These are phyloP conservation scores for Hippoglossus stenolepis DNA, from an alignment of 2,113 vertebrate genomes.

Conservation along the genomic window DNA sequence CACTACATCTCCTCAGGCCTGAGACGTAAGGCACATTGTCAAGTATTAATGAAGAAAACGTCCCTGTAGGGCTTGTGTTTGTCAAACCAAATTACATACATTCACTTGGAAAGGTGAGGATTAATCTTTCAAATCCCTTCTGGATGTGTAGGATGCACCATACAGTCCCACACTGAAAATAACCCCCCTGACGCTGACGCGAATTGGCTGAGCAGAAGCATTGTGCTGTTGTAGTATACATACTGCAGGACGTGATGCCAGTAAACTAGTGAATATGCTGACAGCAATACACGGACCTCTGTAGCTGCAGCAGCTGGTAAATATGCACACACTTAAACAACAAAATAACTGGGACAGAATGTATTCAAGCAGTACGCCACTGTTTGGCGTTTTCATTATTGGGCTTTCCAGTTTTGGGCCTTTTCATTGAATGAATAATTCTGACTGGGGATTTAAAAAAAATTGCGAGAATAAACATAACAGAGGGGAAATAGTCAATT, in stretches of 20 bases:
- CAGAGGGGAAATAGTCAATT: slow-evolving; percentile 2
- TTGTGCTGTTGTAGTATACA: slow-evolving; percentile 66
- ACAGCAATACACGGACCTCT: slow-evolving; percentile 46
- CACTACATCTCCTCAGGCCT: slow-evolving; percentile 70
- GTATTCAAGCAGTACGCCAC: slow-evolving; percentile 11
- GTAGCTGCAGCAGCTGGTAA: slow-evolving; percentile 39
- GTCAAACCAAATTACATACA: slow-evolving; percentile 84
- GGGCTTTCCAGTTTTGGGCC: slow-evolving; percentile 45
- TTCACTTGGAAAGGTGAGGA: slow-evolving; percentile 79
- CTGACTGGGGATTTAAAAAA: no score
- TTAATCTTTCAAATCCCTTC: slow-evolving; percentile 82
- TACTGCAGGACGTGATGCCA: slow-evolving; percentile 42
- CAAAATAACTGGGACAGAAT: slow-evolving; percentile 29
- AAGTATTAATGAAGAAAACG: slow-evolving; percentile 85
- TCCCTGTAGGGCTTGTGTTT: slow-evolving; percentile 79
- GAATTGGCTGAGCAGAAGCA: slow-evolving; percentile 73
- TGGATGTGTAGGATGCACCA: slow-evolving; percentile 71
- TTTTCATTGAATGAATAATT: slow-evolving; percentile 18
- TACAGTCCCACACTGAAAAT: slow-evolving; percentile 57
- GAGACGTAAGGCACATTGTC: slow-evolving; percentile 78
- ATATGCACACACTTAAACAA: slow-evolving; percentile 33
- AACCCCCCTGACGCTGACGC: slow-evolving; percentile 64
- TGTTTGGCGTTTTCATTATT: slow-evolving; percentile 52
- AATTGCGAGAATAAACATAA: slow-evolving; percentile 11
- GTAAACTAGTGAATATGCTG: slow-evolving; percentile 60